Evolutionary conservation across 2,888 invertebrate species (phyloP), one percentile per base, ranked within the genome.

Genomic region (Sesia apiformis): DNA sequence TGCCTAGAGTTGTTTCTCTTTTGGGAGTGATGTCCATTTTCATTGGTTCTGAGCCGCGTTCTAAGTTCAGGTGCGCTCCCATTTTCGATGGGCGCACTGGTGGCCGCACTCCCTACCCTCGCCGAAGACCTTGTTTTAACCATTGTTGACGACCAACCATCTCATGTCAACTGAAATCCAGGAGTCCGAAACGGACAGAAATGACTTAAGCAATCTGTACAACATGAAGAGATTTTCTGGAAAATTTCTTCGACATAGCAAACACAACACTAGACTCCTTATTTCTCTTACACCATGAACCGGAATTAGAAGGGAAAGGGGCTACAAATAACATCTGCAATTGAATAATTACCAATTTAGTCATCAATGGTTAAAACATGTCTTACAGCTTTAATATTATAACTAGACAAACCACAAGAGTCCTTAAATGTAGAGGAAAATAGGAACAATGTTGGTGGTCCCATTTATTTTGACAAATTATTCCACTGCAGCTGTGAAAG

Each of bases 121-220:
- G 89, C 88, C 83, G 89, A 84, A 87, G 89, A 89, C 69, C 89
- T 84, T 89, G 89, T 89, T 89, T 89, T 89, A 89, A 89, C 89
- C 89, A 89, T 89, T 89, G 87, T 87, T 84, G 87, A 88, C 82
- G 78, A 81, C 76, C 79, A 71, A 86, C 80, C 85, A 81, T 85
- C 78, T 86, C 86, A 86, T 87, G 83, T 87, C 87, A 89, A 89
- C 89, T 89, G 89, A 89, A 89, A 89, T 84, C 76, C 77, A 88
- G 67, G 75, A 76, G 85, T 85, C 84, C 85, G 76, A 82, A 85
- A 78, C 72, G 84, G 87, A 87, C 87, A 72, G 78, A 78, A 66
- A 66, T 61, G 49, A 58, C 80, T 80, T 78, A 77, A 72, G 72
- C 63, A 81, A 69, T 42, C 64, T 69, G 67, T 64, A 76, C 65